These are phyloP conservation scores for Eupithecia insigniata DNA, from an alignment of 2,888 invertebrate genomes.

Conservation along the genomic window DNA sequence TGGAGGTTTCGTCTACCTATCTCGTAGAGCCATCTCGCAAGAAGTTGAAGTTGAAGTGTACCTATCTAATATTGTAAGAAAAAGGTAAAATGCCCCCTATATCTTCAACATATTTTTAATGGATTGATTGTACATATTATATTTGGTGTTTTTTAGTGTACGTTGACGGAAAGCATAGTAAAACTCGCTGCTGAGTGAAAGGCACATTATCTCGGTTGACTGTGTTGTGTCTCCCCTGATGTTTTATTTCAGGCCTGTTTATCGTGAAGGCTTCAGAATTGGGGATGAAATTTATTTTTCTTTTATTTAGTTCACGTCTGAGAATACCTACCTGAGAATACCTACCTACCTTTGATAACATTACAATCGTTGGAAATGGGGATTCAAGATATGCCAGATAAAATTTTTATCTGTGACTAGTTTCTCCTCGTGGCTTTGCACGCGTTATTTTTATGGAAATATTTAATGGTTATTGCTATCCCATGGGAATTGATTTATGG, in stretches of 20 bases:
- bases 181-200: too few species aligned
- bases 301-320: constrained; percentile 12
- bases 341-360: neutral
- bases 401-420: neutral
- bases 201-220: neutral
- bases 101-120: too few species aligned
- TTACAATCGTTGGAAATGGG: neutral
- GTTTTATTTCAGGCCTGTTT: constrained; percentile 29
- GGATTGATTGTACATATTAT: too few species aligned
- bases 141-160: neutral
- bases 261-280: constrained; percentile 7
- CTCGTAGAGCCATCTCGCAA: too few species aligned
- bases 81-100: too few species aligned
- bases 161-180: too few species aligned
- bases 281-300: constrained; percentile 7
- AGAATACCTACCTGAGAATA: neutral
- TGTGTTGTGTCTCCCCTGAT: constrained; percentile 16
- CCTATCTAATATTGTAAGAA: neutral
- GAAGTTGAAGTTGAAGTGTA: too few species aligned
- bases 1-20: too few species aligned
- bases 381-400: neutral
- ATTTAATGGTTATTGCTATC: too few species aligned
- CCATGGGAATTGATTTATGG: too few species aligned
- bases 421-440: neutral
- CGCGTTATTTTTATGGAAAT: too few species aligned